Evolutionary conservation across 2,888 invertebrate species (phyloP).

Genomic region (Lasioglossum pauxillum): DNA sequence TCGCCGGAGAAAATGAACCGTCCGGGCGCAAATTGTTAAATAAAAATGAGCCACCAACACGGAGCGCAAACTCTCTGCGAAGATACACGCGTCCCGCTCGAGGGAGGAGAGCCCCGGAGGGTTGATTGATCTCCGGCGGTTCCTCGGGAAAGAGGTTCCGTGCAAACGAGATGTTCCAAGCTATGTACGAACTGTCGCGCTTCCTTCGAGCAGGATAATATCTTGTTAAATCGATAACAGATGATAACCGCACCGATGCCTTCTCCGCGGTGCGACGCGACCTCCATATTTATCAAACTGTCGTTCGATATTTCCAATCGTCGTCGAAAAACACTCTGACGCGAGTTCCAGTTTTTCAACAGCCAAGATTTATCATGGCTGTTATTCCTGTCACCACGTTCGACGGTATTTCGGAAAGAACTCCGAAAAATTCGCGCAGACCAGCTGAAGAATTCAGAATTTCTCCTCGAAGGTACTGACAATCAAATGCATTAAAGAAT

Average conservation of each 20-base stretch:
- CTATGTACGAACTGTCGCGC: slow-evolving; percentile 18
- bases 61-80: background rate
- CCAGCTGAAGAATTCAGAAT: background rate
- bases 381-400: background rate
- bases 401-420: too few relatives aligned
- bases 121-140: slow-evolving; percentile 36
- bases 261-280: slow-evolving; percentile 17
- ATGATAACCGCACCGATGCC: slow-evolving; percentile 50
- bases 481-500: too few relatives aligned
- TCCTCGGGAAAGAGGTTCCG: slow-evolving; percentile 33
- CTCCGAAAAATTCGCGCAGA: too few relatives aligned
- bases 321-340: background rate
- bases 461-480: background rate
- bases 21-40: background rate
- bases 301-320: background rate
- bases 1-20: background rate
- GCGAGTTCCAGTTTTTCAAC: background rate
- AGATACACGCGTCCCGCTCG: too few relatives aligned
- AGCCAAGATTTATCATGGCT: background rate
- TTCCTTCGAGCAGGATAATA: slow-evolving; percentile 45
- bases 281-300: background rate
- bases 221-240: slow-evolving; percentile 69
- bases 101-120: background rate
- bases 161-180: slow-evolving; percentile 41
- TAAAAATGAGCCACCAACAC: background rate